Percentiles rank a stretch among this genome's conserved stretches.
Evolutionary conservation across 1,140 invertebrate species (phyloP).

Genomic region (Lithobius niger): DNA sequence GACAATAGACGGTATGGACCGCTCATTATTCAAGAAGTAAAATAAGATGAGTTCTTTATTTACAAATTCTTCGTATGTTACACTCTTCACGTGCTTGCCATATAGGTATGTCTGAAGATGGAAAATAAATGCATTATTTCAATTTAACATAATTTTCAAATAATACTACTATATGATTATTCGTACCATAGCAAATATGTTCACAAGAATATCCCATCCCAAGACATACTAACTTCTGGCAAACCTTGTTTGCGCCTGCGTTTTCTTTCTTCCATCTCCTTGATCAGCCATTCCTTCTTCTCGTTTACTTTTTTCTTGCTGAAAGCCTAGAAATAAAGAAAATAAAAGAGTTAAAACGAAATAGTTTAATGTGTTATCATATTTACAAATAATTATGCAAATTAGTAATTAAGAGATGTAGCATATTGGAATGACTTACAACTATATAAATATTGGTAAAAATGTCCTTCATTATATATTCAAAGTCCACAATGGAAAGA

Average conservation of each 20-base stretch:
- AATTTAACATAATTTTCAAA: too few relatives aligned
- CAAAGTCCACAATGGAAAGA: too few relatives aligned
- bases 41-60: slow-evolving; percentile 96
- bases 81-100: slow-evolving; percentile 69
- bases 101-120: slow-evolving; percentile 59
- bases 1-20: slow-evolving; percentile 87
- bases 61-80: slow-evolving; percentile 88
- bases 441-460: too few relatives aligned
- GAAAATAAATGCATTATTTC: slow-evolving; percentile 6
- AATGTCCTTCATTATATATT: too few relatives aligned
- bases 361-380: background rate
- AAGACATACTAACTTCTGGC: slow-evolving; percentile 54
- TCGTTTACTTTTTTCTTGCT: slow-evolving; percentile 91
- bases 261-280: slow-evolving; percentile 91
- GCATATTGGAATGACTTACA: too few relatives aligned
- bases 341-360: background rate
- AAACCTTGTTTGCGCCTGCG: slow-evolving; percentile 77
- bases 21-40: slow-evolving; percentile 91
- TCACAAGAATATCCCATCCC: too few relatives aligned
- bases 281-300: slow-evolving; percentile 93
- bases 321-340: slow-evolving; percentile 51
- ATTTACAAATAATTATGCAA: too few relatives aligned
- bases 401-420: too few relatives aligned
- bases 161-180: too few relatives aligned
- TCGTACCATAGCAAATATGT: too few relatives aligned